Evolutionary conservation across 2,113 vertebrate species (phyloP).

Genomic region (Pelmatolapia mariae): DNA sequence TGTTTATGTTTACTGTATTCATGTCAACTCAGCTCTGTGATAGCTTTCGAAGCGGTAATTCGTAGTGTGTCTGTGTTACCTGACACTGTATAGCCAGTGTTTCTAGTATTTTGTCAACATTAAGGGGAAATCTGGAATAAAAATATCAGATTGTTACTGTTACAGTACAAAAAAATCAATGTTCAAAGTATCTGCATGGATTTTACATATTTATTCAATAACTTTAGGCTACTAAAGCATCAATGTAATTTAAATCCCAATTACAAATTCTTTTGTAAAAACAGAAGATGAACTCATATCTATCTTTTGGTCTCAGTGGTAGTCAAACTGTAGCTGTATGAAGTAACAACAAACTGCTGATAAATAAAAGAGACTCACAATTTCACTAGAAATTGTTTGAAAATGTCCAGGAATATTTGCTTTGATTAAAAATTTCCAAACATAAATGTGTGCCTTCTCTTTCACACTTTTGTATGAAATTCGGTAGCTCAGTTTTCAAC

Average conservation of each 20-base stretch:
- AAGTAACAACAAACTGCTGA: background rate
- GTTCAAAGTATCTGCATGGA: background rate
- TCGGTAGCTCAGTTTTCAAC: background rate
- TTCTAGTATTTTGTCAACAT: background rate
- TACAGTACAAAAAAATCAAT: background rate
- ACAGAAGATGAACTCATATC: background rate
- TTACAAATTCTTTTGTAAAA: background rate
- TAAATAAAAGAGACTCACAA: background rate
- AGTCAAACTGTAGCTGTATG: background rate
- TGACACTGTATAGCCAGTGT: background rate
- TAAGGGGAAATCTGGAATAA: background rate
- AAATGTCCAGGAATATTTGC: background rate
- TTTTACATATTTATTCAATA: background rate
- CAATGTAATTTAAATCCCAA: background rate
- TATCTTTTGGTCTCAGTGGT: background rate
- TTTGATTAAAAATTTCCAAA: background rate
- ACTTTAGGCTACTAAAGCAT: background rate
- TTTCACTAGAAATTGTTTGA: background rate
- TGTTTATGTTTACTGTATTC: background rate
- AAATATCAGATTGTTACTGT: background rate
- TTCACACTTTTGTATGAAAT: background rate
- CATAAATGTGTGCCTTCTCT: background rate
- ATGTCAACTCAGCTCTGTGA: background rate
- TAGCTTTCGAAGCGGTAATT: background rate
- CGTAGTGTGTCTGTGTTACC: background rate